phyloP scores from a whole-genome alignment of 2,797 vertebrate genomes.

The Alosa sapidissima region DNA sequence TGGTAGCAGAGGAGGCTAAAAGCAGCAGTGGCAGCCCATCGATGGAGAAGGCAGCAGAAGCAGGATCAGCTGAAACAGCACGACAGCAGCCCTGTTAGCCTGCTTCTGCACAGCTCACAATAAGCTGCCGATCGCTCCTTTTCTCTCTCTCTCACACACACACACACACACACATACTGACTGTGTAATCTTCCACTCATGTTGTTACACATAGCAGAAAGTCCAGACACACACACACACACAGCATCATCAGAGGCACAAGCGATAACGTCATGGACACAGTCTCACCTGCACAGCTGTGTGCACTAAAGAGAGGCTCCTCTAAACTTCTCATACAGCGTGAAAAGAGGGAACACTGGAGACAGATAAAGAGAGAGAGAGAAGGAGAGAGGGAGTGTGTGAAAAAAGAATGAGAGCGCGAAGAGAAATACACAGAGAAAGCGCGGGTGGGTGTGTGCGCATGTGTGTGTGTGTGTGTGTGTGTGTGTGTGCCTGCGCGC shows the following conservation, averaged over 20 bases:
- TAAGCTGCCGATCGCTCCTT: neutral
- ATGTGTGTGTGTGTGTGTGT: constrained; percentile 31
- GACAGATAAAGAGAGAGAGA: constrained; percentile 45
- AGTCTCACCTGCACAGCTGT: constrained; percentile 2
- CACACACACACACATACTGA: neutral
- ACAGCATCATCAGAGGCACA: neutral
- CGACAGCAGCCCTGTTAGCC: neutral
- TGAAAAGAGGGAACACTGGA: neutral
- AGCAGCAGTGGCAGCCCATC: neutral
- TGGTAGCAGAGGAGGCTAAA: neutral
- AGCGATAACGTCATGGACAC: neutral
- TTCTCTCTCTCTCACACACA: neutral
- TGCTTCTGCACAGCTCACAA: neutral
- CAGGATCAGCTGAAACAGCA: neutral
- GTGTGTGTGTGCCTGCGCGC: neutral
- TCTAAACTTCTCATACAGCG: neutral
- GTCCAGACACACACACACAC: neutral
- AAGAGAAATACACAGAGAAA: constrained; percentile 39
- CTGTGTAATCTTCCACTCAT: neutral
- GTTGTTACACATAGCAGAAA: neutral
- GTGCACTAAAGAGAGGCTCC: constrained; percentile 27
- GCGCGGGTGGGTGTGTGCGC: constrained; percentile 44
- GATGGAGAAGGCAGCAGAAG: neutral
- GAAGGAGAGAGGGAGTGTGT: constrained; percentile 39
- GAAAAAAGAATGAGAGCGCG: constrained; percentile 47